Base-by-base conservation (phyloP, 2,113 vertebrate genomes). In the Stegostoma tigrinum region DNA sequence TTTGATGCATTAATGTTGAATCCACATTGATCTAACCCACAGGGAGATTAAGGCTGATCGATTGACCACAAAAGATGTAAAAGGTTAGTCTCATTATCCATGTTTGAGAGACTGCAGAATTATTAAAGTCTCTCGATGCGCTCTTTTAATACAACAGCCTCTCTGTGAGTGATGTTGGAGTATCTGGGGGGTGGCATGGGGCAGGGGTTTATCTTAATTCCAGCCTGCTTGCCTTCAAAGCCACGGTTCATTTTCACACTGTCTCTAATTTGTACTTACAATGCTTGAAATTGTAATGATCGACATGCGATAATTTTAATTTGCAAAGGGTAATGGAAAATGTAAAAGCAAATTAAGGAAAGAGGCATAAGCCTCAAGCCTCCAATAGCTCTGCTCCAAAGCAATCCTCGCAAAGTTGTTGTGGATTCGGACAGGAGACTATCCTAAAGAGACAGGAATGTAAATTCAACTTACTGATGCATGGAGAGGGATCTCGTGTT, bases 71-170 rank as follows among this genome's bases (percentile, higher is more conserved):
- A 12, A n/a, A 17, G 27, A 55, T 90, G 1, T 90, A 34, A 90
- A 90, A 90, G 87, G 87, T 90, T 89, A 89, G 86, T 61, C 87
- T 90, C 87, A 90, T 90, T 90, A 90, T 64, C 87, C 27, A 64
- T 64, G 14, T 30, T 15, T 45, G 2, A 30, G 24, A 52, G 23
- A 23, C 3, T 87, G 48, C 38, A 87, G 24, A 87, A 87, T 87
- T 87, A 87, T 61, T 34, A 90, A 90, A 90, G 87, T 14, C 30
- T 90, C 30, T 34, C 61, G 55, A 55, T 52, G 14, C 52, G 4
- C 55, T 14, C n/a, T 17, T 90, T n/a, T n/a, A 34, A 19, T 64
- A 64, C 55, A 64, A 23, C 85, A 90, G 87, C 55, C 12, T 55
- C 87, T n/a, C 30, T 34, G 5, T 15, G 27, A 89, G 27, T 89